Conservation (phyloP, 2,113 vertebrate species). For the Mesocricetus auratus region DNA sequence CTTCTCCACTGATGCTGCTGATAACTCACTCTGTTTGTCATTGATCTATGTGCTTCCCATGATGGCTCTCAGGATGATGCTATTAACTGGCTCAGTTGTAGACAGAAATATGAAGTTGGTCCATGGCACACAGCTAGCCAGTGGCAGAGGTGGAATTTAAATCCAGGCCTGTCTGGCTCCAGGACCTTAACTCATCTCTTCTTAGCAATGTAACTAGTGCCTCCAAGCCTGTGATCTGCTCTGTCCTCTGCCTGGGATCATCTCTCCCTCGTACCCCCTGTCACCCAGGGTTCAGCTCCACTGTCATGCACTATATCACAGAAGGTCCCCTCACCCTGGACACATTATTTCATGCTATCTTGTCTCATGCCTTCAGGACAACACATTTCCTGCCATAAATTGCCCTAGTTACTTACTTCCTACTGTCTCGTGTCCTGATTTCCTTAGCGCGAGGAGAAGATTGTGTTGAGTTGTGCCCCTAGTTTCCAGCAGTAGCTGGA, state of each 20-base stretch:
- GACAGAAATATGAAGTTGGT: background rate
- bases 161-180: background rate
- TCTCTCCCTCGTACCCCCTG: background rate
- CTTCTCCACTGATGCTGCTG: background rate
- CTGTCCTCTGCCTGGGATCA: background rate
- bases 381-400: background rate
- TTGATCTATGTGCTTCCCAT: background rate
- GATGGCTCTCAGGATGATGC: background rate
- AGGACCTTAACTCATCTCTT: background rate
- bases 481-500: background rate
- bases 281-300: background rate
- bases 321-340: background rate
- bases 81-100: background rate
- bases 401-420: background rate
- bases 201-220: background rate
- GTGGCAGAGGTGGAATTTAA: background rate
- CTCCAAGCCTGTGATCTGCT: background rate
- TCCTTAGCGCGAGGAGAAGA: background rate
- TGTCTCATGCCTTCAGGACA: background rate
- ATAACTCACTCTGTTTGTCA: background rate
- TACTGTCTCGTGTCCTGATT: background rate
- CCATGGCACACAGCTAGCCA: background rate
- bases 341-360: accelerated
- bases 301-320: background rate
- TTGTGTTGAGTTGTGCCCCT: background rate